phyloP scores from a whole-genome alignment of 2,888 invertebrate species.

The Eucera pruinosa region DNA sequence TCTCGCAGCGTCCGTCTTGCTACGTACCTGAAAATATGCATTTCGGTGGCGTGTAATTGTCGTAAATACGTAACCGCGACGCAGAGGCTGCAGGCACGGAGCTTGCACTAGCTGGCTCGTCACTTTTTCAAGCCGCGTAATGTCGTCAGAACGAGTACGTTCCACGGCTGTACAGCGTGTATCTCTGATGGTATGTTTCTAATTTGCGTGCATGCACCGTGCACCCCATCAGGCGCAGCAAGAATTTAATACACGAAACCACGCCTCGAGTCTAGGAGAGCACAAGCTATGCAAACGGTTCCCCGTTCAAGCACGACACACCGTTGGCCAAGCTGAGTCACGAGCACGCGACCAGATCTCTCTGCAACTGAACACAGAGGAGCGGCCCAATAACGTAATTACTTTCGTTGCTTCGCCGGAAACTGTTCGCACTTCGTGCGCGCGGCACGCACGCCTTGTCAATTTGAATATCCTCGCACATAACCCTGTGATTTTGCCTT shows the following conservation, averaged over 20 bases:
- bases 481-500: neutral
- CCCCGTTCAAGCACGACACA: slow-evolving; percentile 39
- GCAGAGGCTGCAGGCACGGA: slow-evolving; percentile 18
- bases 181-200: slow-evolving; percentile 70
- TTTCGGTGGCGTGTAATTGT: slow-evolving; percentile 52
- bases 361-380: slow-evolving; percentile 54
- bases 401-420: slow-evolving; percentile 74
- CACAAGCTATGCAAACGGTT: slow-evolving; percentile 47
- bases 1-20: neutral
- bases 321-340: slow-evolving; percentile 33
- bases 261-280: slow-evolving; percentile 50
- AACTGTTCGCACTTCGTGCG: slow-evolving; percentile 73
- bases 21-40: slow-evolving; percentile 39
- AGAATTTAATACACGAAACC: slow-evolving; percentile 80
- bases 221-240: slow-evolving; percentile 60
- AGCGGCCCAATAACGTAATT: slow-evolving; percentile 75
- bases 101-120: slow-evolving; percentile 22
- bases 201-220: slow-evolving; percentile 73
- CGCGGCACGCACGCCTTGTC: slow-evolving; percentile 46
- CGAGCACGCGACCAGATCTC: slow-evolving; percentile 60
- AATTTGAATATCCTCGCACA: neutral
- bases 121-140: slow-evolving; percentile 62
- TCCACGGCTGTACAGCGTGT: slow-evolving; percentile 11
- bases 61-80: slow-evolving; percentile 52
- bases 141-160: slow-evolving; percentile 41